Conservation (phyloP, 1,140 invertebrate species). For the Drosophila chauvacae region DNA sequence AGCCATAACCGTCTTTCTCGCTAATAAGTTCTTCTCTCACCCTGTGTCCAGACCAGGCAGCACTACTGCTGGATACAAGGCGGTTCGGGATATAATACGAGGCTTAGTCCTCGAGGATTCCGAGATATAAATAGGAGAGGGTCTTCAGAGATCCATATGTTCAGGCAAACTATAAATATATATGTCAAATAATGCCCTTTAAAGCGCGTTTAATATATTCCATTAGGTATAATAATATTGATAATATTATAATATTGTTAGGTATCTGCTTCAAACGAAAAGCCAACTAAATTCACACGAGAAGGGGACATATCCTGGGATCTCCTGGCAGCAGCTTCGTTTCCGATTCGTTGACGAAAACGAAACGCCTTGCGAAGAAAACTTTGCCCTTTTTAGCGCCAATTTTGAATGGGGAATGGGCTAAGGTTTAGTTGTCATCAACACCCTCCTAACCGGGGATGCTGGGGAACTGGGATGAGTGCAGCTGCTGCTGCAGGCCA, state of each 20-base stretch:
- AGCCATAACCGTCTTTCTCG: constrained; percentile 44
- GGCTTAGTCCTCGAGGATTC: neutral
- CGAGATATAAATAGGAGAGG: neutral
- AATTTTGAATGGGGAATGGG: constrained; percentile 6
- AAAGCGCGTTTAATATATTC: no score
- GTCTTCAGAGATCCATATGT: neutral
- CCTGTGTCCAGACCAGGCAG: neutral
- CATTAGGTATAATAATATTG: no score
- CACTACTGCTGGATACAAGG: constrained; percentile 2
- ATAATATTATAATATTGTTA: no score
- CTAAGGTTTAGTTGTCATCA: constrained; percentile 39
- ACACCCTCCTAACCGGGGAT: constrained; percentile 24
- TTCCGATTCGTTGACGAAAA: constrained; percentile 68
- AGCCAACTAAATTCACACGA: constrained; percentile 9
- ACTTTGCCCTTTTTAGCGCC: constrained; percentile 66
- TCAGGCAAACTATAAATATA: neutral
- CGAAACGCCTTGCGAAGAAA: constrained; percentile 72
- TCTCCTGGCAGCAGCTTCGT: constrained; percentile 27
- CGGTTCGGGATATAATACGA: constrained; percentile 2
- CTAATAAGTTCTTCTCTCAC: constrained; percentile 45
- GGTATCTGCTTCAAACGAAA: neutral
- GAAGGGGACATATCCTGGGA: constrained; percentile 3
- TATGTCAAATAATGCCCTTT: no score
- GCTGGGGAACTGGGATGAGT: constrained; percentile 5
- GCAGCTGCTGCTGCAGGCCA: constrained; percentile 70